phyloP scores from a whole-genome alignment of 2,888 invertebrate genomes.

The Ophion costatus region DNA sequence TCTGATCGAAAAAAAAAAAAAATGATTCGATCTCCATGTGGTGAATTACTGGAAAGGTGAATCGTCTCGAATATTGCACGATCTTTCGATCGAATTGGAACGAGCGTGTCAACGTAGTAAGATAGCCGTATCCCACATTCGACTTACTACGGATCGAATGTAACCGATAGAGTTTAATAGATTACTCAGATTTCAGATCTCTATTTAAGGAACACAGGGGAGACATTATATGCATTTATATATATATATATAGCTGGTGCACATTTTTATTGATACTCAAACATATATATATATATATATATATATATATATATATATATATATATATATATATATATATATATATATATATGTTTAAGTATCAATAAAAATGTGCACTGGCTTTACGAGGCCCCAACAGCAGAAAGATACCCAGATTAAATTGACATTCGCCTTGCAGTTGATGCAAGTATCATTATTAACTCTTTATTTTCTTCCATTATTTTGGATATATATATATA shows the following conservation, averaged over 20 bases:
- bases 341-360: background rate
- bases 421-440: slow-evolving; percentile 17
- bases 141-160: slow-evolving; percentile 20
- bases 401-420: slow-evolving; percentile 45
- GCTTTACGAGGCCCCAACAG: slow-evolving; percentile 38
- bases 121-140: slow-evolving; percentile 36
- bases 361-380: slow-evolving; percentile 18
- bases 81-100: slow-evolving; percentile 34
- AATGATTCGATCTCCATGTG: background rate
- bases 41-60: background rate
- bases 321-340: background rate
- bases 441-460: background rate
- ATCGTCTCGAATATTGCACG: slow-evolving; percentile 5
- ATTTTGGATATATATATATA: background rate
- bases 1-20: background rate
- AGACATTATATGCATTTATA: slow-evolving; percentile 28
- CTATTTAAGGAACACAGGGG: slow-evolving; percentile 48
- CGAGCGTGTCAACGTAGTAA: slow-evolving; percentile 46
- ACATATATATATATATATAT: too few species aligned
- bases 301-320: background rate
- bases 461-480: slow-evolving; percentile 12
- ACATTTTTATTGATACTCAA: background rate
- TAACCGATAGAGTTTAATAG: slow-evolving; percentile 55
- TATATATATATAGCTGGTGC: slow-evolving; percentile 6
- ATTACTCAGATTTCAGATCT: slow-evolving; percentile 62